Evolutionary conservation across 30 jellyfish, hydroid and myxozoan species (phyloP).

Genomic region (Phacellophora camtschatica): DNA sequence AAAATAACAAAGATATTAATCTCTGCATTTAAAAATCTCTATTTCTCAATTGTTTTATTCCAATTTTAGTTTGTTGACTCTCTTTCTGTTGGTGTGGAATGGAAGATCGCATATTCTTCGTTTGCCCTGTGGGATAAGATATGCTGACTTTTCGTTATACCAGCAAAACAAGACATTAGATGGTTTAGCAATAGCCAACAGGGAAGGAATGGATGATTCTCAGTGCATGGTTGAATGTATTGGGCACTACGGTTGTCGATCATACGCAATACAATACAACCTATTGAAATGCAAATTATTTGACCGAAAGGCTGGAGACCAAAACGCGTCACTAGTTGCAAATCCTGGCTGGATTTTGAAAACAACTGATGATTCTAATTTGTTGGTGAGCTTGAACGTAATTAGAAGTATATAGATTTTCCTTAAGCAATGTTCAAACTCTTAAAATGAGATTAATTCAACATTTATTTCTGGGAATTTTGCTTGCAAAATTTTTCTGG

Average conservation of each 20-base stretch:
- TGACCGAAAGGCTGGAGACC: background rate
- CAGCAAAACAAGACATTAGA: background rate
- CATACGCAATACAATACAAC: background rate
- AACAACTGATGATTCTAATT: conserved; percentile 21
- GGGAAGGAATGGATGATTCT: background rate
- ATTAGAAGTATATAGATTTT: too few relatives aligned
- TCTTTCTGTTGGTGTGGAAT: background rate
- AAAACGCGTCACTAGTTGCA: background rate
- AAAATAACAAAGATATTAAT: too few relatives aligned
- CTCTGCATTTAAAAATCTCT: too few relatives aligned
- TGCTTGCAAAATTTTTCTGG: too few relatives aligned
- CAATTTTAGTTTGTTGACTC: too few relatives aligned
- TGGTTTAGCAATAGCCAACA: background rate
- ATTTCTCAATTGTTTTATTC: too few relatives aligned
- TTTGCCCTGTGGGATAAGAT: background rate
- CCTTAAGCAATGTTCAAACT: too few relatives aligned
- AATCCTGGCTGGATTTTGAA: conserved; percentile 5
- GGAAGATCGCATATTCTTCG: background rate
- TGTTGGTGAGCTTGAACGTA: too few relatives aligned
- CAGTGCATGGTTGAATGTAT: conserved; percentile 7
- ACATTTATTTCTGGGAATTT: too few relatives aligned
- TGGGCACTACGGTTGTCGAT: background rate
- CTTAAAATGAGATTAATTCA: too few relatives aligned
- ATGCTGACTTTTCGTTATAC: background rate
- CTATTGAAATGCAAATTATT: background rate